phyloP scores from a whole-genome alignment of 1,140 invertebrate genomes.

The Aleiodes sp. region DNA sequence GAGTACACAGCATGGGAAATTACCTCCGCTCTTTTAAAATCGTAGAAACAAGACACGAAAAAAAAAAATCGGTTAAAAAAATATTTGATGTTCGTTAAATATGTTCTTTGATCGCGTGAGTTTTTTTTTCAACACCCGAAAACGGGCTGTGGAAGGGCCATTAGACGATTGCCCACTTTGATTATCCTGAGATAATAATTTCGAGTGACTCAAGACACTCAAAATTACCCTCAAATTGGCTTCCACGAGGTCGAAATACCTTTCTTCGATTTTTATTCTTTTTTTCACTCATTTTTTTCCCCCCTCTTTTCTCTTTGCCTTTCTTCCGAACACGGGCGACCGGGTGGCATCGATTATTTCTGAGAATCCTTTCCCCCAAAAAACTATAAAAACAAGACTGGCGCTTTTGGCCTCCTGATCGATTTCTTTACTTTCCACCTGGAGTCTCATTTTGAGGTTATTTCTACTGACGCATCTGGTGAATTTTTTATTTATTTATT shows the following conservation, averaged over 20 bases:
- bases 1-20: conserved; percentile 14
- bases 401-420: background rate
- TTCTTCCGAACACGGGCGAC: background rate
- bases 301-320: too few species aligned
- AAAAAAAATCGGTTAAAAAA: background rate
- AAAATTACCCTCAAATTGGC: conserved; percentile 47
- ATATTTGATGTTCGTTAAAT: background rate
- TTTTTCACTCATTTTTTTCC: conserved; percentile 19
- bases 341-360: conserved; percentile 14
- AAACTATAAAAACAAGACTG: conserved; percentile 7
- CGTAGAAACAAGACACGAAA: background rate
- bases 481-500: background rate
- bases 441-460: background rate
- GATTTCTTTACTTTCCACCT: background rate
- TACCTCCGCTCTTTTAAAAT: background rate
- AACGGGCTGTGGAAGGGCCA: background rate
- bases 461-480: background rate
- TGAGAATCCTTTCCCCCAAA: conserved; percentile 2
- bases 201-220: conserved; percentile 15
- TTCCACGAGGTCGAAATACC: conserved; percentile 29
- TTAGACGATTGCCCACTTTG: conserved; percentile 24
- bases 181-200: conserved; percentile 33
- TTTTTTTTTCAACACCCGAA: conserved; percentile 1
- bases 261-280: conserved; percentile 20
- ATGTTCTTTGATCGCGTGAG: background rate